These are phyloP conservation scores for Sycophila texana DNA, from an alignment of 2,888 invertebrate species.

Conservation along the genomic window DNA sequence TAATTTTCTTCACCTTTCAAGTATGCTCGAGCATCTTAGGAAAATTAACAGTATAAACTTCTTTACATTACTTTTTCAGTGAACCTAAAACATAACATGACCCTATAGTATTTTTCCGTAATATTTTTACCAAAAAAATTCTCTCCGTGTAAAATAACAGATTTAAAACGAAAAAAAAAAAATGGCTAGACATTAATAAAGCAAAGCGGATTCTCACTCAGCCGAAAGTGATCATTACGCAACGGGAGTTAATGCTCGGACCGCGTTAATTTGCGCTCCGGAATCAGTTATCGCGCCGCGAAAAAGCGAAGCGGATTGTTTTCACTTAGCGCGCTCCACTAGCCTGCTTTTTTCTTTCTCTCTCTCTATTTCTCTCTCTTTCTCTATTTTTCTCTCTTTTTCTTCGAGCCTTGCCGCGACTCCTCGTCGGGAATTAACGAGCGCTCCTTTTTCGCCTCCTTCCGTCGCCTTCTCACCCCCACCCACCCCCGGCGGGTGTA, in stretches of 20 bases:
- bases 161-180: too few relatives aligned
- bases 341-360: conserved; percentile 37
- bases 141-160: too few relatives aligned
- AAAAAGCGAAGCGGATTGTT: conserved; percentile 51
- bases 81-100: too few relatives aligned
- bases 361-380: background rate
- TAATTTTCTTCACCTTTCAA: too few relatives aligned
- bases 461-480: background rate
- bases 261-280: conserved; percentile 15
- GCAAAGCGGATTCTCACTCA: too few relatives aligned
- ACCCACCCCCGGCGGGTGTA: background rate
- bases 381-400: background rate
- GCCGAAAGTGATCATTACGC: too few relatives aligned
- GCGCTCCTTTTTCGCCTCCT: conserved; percentile 5
- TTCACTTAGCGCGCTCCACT: conserved; percentile 51
- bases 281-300: conserved; percentile 48
- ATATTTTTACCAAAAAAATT: too few relatives aligned
- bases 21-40: too few relatives aligned
- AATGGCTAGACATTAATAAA: too few relatives aligned
- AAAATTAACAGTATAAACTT: too few relatives aligned
- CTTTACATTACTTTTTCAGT: too few relatives aligned
- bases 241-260: background rate
- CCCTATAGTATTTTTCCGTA: too few relatives aligned
- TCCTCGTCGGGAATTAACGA: conserved; percentile 42
- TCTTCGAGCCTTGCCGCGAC: background rate